A percentile compares a stretch with the other conserved stretches of the same genome.
phyloP scores from a whole-genome alignment of 2,888 invertebrate genomes.

The Acleris sparsana region DNA sequence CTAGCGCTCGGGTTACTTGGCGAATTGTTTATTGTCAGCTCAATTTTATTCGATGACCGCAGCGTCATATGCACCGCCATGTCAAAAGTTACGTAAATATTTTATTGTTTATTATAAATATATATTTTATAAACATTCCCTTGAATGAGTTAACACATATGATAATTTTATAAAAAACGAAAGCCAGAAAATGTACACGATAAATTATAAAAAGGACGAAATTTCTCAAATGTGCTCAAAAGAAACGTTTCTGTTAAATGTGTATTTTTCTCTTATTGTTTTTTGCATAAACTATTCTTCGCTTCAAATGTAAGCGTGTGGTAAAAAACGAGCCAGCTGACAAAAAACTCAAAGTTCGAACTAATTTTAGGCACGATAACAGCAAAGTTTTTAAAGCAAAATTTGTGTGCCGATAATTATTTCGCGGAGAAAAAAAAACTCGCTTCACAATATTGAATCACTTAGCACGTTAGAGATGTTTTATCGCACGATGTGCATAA shows the following conservation, averaged over 20 bases:
- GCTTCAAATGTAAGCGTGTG: neutral
- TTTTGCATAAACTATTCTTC: neutral
- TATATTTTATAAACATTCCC: no score
- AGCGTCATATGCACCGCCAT: neutral
- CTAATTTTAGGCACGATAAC: constrained; percentile 16
- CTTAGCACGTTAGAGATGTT: constrained; percentile 7
- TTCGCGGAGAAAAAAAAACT: constrained; percentile 7
- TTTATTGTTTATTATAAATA: neutral
- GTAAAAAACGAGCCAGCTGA: constrained; percentile 4
- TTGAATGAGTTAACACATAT: no score
- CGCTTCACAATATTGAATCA: constrained; percentile 6
- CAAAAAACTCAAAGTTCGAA: constrained; percentile 50
- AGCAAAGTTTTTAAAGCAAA: constrained; percentile 13
- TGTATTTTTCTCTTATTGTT: neutral
- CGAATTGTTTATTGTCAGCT: constrained; percentile 45
- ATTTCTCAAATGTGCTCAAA: no score
- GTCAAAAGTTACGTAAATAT: neutral
- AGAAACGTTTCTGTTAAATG: no score
- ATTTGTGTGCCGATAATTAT: constrained; percentile 26
- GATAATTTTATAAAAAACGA: no score
- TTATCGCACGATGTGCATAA: constrained; percentile 4
- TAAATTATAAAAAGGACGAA: no score
- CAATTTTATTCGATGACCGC: constrained; percentile 1
- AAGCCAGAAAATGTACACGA: no score
- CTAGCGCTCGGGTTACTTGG: constrained; percentile 57